Base-by-base conservation (phyloP, 2,113 vertebrate species). In the Emydocephalus ijimae region DNA sequence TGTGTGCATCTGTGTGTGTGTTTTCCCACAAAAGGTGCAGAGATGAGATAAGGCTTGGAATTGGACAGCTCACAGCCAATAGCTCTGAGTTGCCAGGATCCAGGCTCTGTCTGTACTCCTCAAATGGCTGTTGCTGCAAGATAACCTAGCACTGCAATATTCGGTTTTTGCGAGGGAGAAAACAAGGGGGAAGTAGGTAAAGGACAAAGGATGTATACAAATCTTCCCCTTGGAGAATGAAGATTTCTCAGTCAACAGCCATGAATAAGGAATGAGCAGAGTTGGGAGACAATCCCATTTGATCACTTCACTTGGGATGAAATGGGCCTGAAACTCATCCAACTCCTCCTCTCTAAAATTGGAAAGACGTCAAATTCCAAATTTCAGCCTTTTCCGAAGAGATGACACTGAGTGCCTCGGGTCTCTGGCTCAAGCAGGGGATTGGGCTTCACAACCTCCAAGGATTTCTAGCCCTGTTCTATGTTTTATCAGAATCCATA, bases 11-110 rank as follows among this genome's bases (percentile, higher is more conserved):
- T 10, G 9, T 61, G 24, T n/a, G 14, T 81, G 15, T 74, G 15
- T 43, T 81, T 81, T 81, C 34, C 56, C 48, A 57, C 59, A 52
- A 57, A 91, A 91, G 56, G 85, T 64, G 91, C 91, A 91, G 45
- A 52, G 85, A 91, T 91, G 85, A 91, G 85, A 87, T 91, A 91
- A 91, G 57, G 14, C 12, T 12, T 45, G 3, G 18, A 56, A 10
- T 29, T 50, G 55, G 55, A 87, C 29, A 5, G 20, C 56, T 50
- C 91, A 24, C 18, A 48, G 85, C 26, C 39, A 43, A 81, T 43
- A 24, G 26, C 29, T 48, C 24, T 14, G 11, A 61, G 74, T 61
- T n/a, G 57, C 56, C 29, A 87, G 20, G 0, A 7, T 18, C 56
- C 34, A 48, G 23, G 5, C 21, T 50, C 39, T 21, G 14, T 4